Conservation (phyloP, 2,797 vertebrate species). For the Hipposideros larvatus region DNA sequence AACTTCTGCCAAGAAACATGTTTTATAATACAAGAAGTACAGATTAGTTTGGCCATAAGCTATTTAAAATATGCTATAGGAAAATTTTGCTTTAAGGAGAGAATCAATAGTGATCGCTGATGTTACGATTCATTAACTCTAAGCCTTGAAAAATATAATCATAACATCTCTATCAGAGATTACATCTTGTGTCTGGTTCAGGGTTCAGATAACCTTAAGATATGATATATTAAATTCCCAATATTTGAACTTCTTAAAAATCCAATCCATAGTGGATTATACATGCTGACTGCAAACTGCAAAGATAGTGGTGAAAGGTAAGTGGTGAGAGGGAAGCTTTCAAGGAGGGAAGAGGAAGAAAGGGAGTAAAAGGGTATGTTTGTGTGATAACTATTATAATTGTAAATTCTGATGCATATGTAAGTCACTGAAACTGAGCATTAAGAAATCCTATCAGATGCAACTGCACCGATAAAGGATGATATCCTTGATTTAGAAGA, state of each 20-base stretch:
- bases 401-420: background rate
- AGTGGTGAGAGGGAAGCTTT: background rate
- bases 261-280: background rate
- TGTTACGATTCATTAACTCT: background rate
- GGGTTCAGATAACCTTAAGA: background rate
- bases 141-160: slow-evolving; percentile 19
- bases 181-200: background rate
- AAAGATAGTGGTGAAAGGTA: background rate
- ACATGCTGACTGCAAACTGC: background rate
- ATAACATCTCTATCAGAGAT: background rate
- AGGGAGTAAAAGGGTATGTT: background rate
- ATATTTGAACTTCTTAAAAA: background rate
- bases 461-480: background rate
- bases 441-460: background rate
- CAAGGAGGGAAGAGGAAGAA: background rate
- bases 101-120: background rate
- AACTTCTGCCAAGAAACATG: background rate
- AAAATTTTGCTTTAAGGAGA: slow-evolving; percentile 47
- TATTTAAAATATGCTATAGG: background rate
- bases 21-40: background rate
- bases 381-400: background rate
- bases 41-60: slow-evolving; percentile 24
- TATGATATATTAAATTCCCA: background rate
- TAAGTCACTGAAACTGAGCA: background rate
- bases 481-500: background rate